Conservation (phyloP, 1,140 invertebrate species). For the Cylas formicarius region DNA sequence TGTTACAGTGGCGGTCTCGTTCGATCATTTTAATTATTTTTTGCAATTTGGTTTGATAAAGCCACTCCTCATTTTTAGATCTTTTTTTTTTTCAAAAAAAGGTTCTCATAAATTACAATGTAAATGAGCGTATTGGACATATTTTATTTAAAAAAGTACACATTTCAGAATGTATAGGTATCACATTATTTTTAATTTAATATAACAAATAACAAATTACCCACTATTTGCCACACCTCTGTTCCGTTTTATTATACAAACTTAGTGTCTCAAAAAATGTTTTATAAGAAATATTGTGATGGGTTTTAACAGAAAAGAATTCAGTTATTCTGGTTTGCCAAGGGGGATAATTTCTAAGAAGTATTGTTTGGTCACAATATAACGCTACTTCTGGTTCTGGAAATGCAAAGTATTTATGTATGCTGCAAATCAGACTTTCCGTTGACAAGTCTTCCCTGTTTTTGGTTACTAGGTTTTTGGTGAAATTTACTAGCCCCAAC, state of each 20-base stretch:
- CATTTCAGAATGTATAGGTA: too few species aligned
- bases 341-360: constrained; percentile 56
- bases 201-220: too few species aligned
- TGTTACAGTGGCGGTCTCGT: too few species aligned
- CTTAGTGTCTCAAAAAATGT: constrained; percentile 51
- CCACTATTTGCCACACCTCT: constrained; percentile 63
- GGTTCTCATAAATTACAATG: too few species aligned
- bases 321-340: constrained; percentile 66
- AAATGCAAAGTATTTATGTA: constrained; percentile 46
- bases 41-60: too few species aligned
- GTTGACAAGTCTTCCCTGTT: constrained; percentile 42
- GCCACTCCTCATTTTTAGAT: too few species aligned
- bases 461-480: constrained; percentile 36
- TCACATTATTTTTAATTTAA: too few species aligned
- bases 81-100: too few species aligned
- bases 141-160: too few species aligned
- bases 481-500: constrained; percentile 46
- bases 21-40: too few species aligned
- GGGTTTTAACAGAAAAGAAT: constrained; percentile 54
- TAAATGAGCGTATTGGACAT: too few species aligned
- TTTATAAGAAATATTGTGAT: constrained; percentile 47
- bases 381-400: constrained; percentile 62
- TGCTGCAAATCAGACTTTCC: constrained; percentile 45
- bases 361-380: constrained; percentile 51
- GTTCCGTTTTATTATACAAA: constrained; percentile 57